Conservation (phyloP, 2,797 vertebrate species). For the Coregonus ussuriensis region DNA sequence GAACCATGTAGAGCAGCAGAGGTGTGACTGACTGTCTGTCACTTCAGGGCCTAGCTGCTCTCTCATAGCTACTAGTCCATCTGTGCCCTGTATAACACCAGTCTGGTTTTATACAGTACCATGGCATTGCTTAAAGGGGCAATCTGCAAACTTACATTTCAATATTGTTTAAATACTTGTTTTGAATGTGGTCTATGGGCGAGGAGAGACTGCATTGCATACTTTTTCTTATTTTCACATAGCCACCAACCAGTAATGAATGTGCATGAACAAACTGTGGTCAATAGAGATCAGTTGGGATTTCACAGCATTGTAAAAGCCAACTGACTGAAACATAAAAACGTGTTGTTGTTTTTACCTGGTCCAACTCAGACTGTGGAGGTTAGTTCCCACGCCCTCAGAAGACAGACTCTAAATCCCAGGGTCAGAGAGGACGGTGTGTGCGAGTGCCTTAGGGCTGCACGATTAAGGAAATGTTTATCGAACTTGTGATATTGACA, state of each 20-base stretch:
- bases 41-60: background rate
- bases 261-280: background rate
- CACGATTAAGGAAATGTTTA: no score
- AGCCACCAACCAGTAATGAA: no score
- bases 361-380: background rate
- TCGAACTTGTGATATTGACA: no score
- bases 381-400: background rate
- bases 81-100: background rate
- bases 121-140: background rate
- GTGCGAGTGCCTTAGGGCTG: slow-evolving; percentile 1
- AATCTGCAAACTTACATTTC: background rate
- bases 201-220: background rate
- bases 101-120: background rate
- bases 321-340: background rate
- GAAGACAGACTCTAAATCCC: no score
- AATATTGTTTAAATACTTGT: background rate
- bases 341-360: background rate
- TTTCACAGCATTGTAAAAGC: background rate
- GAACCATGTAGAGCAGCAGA: background rate
- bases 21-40: background rate
- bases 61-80: background rate
- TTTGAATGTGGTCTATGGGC: background rate
- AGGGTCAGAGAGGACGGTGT: background rate
- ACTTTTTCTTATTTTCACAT: no score
- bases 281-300: background rate